Conservation (phyloP, 2,888 invertebrate genomes). For the Dryomyza anilis region DNA sequence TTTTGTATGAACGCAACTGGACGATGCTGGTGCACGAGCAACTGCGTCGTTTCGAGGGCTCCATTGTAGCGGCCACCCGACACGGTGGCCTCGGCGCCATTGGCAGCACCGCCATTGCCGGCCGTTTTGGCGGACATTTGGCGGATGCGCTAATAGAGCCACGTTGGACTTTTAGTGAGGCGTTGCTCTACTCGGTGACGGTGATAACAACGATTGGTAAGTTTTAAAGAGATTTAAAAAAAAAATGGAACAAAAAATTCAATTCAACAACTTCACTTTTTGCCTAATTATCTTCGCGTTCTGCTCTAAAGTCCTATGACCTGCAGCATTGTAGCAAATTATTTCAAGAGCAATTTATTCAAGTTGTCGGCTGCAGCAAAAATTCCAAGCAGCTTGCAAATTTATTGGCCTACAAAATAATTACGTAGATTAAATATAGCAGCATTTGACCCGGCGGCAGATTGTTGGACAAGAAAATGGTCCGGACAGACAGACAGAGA, state of each 20-base stretch:
- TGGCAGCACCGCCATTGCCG: slow-evolving; percentile 35
- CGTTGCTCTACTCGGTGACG: slow-evolving; percentile 83
- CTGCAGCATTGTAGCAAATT: too few relatives aligned
- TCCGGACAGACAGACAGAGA: too few relatives aligned
- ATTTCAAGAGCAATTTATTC: too few relatives aligned
- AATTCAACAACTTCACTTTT: not conserved
- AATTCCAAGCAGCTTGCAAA: not conserved
- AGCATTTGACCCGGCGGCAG: slow-evolving; percentile 2
- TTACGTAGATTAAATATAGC: slow-evolving; percentile 4
- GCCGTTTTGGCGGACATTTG: slow-evolving; percentile 34
- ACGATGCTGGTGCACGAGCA: slow-evolving; percentile 78
- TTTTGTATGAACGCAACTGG: slow-evolving; percentile 85
- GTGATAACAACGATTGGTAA: slow-evolving; percentile 88
- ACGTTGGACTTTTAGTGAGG: slow-evolving; percentile 81
- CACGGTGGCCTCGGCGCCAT: slow-evolving; percentile 51
- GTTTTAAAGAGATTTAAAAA: too few relatives aligned
- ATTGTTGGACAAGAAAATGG: too few relatives aligned
- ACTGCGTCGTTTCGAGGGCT: slow-evolving; percentile 77
- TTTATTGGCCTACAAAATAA: slow-evolving; percentile 17
- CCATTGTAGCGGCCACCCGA: slow-evolving; percentile 77
- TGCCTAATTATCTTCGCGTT: too few relatives aligned
- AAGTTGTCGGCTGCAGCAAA: not conserved
- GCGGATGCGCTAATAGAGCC: slow-evolving; percentile 25
- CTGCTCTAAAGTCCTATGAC: too few relatives aligned
- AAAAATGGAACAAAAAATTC: too few relatives aligned